Percentiles rank a stretch among this genome's conserved stretches.
Conservation (phyloP, 2,888 invertebrate genomes). For the Euzophera pinguis region DNA sequence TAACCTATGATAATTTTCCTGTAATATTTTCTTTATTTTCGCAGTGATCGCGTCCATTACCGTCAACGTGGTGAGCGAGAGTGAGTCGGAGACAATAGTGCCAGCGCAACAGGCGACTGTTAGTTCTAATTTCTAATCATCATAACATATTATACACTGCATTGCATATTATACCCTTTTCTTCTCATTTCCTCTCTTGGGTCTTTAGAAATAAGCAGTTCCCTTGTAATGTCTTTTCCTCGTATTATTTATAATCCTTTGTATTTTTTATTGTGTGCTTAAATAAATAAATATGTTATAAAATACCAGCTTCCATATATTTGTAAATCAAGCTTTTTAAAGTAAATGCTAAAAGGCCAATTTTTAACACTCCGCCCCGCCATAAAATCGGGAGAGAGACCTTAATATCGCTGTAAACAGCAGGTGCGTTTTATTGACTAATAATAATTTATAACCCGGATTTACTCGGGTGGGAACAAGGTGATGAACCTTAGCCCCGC, state of each 20-base stretch:
- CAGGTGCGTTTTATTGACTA: constrained; percentile 10
- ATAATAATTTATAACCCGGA: constrained; percentile 11
- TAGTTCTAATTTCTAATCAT: constrained; percentile 9
- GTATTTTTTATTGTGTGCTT: too few species aligned
- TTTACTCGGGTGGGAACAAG: constrained; percentile 1
- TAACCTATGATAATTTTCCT: too few species aligned
- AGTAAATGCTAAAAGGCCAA: not conserved
- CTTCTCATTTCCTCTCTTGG: too few species aligned
- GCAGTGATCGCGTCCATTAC: constrained; percentile 47
- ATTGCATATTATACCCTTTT: too few species aligned
- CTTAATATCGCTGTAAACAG: constrained; percentile 1
- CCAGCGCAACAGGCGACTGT: constrained; percentile 25
- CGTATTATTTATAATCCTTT: too few species aligned
- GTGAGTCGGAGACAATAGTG: constrained; percentile 44
- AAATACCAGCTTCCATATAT: too few species aligned
- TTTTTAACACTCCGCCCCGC: not conserved
- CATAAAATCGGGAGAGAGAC: constrained; percentile 1
- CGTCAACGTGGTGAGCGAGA: constrained; percentile 52
- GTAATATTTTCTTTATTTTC: too few species aligned
- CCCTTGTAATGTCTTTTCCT: too few species aligned
- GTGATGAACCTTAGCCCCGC: not conserved
- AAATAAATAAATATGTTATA: too few species aligned
- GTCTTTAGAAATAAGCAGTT: too few species aligned
- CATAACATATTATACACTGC: not conserved
- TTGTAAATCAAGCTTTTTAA: not conserved